A percentile compares a stretch with the other conserved stretches of the same genome.
Conservation (phyloP, 1,140 invertebrate species). For the Brachionus koreanus region DNA sequence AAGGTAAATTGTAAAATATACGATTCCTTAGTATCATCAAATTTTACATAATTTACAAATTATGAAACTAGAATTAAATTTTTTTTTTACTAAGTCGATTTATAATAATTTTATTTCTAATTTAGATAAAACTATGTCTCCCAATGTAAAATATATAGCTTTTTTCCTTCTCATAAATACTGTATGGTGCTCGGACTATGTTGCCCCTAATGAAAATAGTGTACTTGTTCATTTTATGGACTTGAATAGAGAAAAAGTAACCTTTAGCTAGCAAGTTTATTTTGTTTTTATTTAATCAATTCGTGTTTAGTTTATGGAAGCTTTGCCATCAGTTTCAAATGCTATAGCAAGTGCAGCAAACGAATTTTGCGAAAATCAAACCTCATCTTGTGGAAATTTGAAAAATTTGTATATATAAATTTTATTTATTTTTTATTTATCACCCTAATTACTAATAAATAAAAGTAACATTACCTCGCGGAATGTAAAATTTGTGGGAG, state of each 20-base stretch:
- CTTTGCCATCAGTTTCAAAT: neutral
- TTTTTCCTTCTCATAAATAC: neutral
- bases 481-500: neutral
- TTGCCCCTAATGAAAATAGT: neutral
- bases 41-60: neutral
- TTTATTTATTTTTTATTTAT: neutral
- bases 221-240: constrained; percentile 41
- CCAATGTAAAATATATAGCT: neutral
- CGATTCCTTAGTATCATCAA: neutral
- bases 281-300: neutral
- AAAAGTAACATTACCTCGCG: neutral
- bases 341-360: constrained; percentile 5
- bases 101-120: neutral
- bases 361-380: neutral
- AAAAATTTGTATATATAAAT: neutral
- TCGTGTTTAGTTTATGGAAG: neutral
- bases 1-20: constrained; percentile 1
- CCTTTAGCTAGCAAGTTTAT: neutral
- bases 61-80: neutral
- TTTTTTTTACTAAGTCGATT: neutral
- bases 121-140: neutral
- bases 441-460: neutral
- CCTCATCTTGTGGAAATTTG: neutral
- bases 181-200: neutral
- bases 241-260: constrained; percentile 24